These are phyloP conservation scores for Acrocephalus scirpaceus DNA, from an alignment of 2,797 vertebrate species.

Conservation along the genomic window DNA sequence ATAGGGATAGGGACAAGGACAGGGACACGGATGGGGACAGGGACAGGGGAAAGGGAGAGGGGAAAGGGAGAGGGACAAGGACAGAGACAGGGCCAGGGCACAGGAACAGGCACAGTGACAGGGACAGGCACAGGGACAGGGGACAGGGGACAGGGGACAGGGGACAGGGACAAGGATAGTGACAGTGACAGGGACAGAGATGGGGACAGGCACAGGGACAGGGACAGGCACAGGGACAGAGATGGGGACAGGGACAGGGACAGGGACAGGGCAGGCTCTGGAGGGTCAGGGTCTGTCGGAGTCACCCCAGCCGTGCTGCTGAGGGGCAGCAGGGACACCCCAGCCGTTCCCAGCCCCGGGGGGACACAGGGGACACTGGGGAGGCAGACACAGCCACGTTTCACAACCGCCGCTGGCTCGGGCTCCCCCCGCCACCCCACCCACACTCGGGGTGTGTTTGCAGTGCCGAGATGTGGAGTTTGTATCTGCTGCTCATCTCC, in stretches of 20 bases:
- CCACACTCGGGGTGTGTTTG: slow-evolving; percentile 6
- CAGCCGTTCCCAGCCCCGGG: rapidly evolving
- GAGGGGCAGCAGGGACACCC: not conserved
- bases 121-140: no score
- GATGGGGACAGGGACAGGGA: no score
- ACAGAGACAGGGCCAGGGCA: not conserved
- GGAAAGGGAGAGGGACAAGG: no score
- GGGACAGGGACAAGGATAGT: no score
- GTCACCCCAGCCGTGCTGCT: not conserved
- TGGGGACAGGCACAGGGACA: no score
- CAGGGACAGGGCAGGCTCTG: not conserved
- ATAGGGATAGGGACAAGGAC: no score
- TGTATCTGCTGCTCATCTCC: slow-evolving; percentile 64
- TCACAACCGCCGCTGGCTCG: not conserved
- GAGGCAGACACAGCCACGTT: not conserved
- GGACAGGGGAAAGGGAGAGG: not conserved
- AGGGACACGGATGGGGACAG: rapidly evolving
- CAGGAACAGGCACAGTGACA: no score
- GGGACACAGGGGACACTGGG: not conserved
- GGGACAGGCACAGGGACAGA: no score
- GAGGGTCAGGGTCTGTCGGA: not conserved
- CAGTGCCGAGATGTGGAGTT: not conserved
- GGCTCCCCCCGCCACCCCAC: not conserved
- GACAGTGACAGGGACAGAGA: no score
- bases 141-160: rapidly evolving